phyloP scores from a whole-genome alignment of 2,797 vertebrate species.

The Amblyraja radiata region DNA sequence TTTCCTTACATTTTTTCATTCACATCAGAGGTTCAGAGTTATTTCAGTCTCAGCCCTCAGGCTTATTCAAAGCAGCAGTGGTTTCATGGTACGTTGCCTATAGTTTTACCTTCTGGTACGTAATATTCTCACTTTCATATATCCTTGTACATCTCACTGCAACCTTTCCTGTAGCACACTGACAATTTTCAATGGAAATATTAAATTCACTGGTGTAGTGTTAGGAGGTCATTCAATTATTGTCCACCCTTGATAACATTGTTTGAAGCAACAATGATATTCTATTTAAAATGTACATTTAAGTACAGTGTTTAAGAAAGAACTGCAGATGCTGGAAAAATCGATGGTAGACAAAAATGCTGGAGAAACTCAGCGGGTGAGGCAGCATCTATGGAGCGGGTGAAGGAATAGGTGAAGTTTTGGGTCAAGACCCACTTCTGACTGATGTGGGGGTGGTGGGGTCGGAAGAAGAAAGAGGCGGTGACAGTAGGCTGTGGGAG shows the following conservation, averaged over 20 bases:
- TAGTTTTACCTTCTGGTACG: background rate
- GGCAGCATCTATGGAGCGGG: too few species aligned
- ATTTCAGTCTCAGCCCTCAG: background rate
- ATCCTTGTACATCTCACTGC: background rate
- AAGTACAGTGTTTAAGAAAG: too few species aligned
- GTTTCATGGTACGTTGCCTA: background rate
- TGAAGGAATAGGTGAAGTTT: too few species aligned
- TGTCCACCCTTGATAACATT: background rate
- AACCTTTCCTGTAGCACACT: background rate
- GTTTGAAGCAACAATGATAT: background rate
- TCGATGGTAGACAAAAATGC: too few species aligned
- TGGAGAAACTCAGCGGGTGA: too few species aligned
- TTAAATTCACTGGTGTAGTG: background rate
- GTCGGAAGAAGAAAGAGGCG: too few species aligned
- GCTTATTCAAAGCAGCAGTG: background rate
- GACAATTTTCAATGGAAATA: background rate
- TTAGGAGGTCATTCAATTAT: background rate
- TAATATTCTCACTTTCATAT: slow-evolving; percentile 1
- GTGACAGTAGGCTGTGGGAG: too few species aligned
- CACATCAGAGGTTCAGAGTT: background rate
- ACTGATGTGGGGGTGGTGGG: too few species aligned
- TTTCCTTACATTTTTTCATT: background rate
- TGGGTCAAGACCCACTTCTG: too few species aligned
- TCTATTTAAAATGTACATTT: background rate
- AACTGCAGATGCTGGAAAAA: too few species aligned